Conservation (phyloP, 2,797 vertebrate species). For the Cryptoprocta ferox region DNA sequence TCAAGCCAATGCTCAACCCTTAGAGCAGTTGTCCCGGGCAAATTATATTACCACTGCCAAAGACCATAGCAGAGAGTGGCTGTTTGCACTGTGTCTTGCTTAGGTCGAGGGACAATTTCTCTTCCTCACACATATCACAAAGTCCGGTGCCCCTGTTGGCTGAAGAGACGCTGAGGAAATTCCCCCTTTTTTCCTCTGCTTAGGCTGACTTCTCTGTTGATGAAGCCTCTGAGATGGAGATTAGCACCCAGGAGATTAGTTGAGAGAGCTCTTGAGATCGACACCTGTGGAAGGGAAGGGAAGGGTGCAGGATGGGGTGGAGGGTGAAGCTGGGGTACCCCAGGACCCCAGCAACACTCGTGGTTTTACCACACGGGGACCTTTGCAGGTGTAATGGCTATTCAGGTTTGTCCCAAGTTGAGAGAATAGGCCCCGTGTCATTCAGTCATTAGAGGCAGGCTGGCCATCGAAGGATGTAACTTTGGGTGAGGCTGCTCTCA, state of each 20-base stretch:
- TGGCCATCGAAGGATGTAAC: neutral
- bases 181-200: neutral
- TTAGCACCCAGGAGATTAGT: neutral
- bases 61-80: neutral
- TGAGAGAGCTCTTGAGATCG: neutral
- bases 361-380: neutral
- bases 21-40: neutral
- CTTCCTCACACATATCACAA: neutral
- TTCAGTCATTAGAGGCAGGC: neutral
- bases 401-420: neutral
- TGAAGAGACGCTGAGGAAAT: neutral
- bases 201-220: neutral
- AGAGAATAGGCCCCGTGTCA: neutral
- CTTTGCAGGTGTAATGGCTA: neutral
- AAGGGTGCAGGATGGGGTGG: neutral
- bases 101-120: neutral
- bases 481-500: slow-evolving; percentile 2
- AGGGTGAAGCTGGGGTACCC: neutral
- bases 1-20: neutral
- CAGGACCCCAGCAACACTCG: neutral
- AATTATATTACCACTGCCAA: neutral
- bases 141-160: neutral
- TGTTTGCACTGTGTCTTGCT: neutral
- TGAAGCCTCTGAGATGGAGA: neutral
- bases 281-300: neutral